Percentiles rank a stretch among this genome's conserved stretches.
Conservation (phyloP, 2,797 vertebrate species). For the Rhinella marina region DNA sequence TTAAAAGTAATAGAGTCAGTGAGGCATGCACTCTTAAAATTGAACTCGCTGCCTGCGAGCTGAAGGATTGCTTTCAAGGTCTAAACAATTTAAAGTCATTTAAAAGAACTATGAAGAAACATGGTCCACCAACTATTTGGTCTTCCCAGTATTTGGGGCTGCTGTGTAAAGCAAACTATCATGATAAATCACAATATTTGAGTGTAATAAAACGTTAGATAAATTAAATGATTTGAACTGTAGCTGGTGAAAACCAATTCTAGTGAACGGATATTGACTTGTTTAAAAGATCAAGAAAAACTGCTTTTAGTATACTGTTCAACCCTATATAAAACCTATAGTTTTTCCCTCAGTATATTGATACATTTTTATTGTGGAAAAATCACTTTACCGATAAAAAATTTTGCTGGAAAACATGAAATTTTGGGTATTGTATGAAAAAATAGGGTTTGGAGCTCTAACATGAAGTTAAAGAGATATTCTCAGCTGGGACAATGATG, state of each 20-base stretch:
- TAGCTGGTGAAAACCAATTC: neutral
- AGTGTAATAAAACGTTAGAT: conserved; percentile 7
- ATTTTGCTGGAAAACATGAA: too few species aligned
- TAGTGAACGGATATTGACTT: neutral
- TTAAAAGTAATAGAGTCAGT: conserved; percentile 61
- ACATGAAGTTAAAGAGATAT: too few species aligned
- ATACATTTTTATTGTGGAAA: neutral
- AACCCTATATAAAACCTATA: neutral
- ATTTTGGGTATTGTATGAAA: too few species aligned
- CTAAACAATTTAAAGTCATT: conserved; percentile 59
- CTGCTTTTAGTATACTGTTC: neutral
- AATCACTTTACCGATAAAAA: too few species aligned
- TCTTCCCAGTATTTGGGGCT: conserved; percentile 6
- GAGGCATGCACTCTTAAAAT: conserved; percentile 61
- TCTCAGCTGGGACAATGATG: too few species aligned
- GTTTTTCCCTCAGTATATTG: neutral
- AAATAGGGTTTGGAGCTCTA: neutral
- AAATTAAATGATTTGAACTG: neutral
- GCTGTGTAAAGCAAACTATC: conserved; percentile 9
- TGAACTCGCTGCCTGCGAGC: conserved; percentile 59
- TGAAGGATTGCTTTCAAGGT: conserved; percentile 61
- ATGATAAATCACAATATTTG: conserved; percentile 37
- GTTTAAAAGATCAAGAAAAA: neutral
- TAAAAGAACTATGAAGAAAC: conserved; percentile 47
- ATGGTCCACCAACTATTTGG: conserved; percentile 48